Percentiles rank a stretch among this genome's conserved stretches.
Evolutionary conservation across 2,888 invertebrate genomes (phyloP).

Genomic region (Malachius bipustulatus): DNA sequence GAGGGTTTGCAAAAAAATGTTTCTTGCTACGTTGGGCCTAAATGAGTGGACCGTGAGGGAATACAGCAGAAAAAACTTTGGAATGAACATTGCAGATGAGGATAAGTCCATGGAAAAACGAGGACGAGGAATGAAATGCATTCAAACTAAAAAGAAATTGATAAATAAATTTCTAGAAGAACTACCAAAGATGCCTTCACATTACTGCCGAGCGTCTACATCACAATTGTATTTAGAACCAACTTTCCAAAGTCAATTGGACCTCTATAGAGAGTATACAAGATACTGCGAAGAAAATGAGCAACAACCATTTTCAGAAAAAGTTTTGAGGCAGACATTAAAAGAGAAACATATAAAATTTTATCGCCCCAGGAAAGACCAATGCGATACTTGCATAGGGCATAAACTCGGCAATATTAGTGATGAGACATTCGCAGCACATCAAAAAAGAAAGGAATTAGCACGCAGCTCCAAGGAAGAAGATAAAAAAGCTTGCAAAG

Average conservation of each 20-base stretch:
- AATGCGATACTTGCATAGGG: slow-evolving; percentile 13
- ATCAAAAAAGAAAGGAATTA: slow-evolving; percentile 16
- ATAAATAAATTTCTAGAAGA: slow-evolving; percentile 14
- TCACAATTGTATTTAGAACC: slow-evolving; percentile 14
- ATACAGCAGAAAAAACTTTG: slow-evolving; percentile 3
- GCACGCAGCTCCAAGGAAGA: slow-evolving; percentile 18
- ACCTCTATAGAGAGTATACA: slow-evolving; percentile 11
- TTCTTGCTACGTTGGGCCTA: slow-evolving; percentile 2
- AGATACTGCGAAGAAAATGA: slow-evolving; percentile 5
- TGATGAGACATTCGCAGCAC: slow-evolving; percentile 16
- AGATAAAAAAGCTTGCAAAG: slow-evolving; percentile 11
- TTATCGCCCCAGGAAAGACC: slow-evolving; percentile 9
- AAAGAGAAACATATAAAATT: slow-evolving; percentile 13
- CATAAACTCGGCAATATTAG: slow-evolving; percentile 18
- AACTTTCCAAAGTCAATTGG: slow-evolving; percentile 11
- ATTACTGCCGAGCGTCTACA: slow-evolving; percentile 10
- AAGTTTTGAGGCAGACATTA: slow-evolving; percentile 11
- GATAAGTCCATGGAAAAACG: slow-evolving; percentile 13
- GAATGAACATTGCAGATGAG: slow-evolving; percentile 10
- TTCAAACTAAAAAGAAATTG: slow-evolving; percentile 11
- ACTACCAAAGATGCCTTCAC: slow-evolving; percentile 15
- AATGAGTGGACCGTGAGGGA: slow-evolving; percentile 5
- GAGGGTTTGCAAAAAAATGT: slow-evolving; percentile 3
- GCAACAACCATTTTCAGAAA: slow-evolving; percentile 12
- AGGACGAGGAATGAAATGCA: slow-evolving; percentile 11